Evolutionary conservation across 2,113 vertebrate species (phyloP), one percentile per base, ranked within the genome.

Genomic region (Phyllopteryx taeniolatus): DNA sequence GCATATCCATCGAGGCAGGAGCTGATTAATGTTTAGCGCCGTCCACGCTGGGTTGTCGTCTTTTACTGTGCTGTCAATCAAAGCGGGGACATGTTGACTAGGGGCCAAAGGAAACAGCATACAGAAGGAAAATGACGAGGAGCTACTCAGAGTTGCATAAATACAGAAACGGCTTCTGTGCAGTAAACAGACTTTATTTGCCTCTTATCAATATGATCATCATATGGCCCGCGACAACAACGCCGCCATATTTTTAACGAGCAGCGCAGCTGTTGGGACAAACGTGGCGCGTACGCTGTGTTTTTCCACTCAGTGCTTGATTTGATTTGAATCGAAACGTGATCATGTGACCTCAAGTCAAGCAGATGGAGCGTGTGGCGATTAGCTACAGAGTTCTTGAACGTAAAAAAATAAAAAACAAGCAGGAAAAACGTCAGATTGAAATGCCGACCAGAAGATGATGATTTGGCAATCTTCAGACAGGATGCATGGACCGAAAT

Each of bases 161-260:
- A 57, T 57, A 57, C 56, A 57, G 56, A 57, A 57, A 27, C 8
- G 56, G n/a, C n/a, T 57, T n/a, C n/a, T 57, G 56, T 57, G 56
- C 56, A 57, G 56, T 57, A 27, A 57, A 57, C 56, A 13, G 22
- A 22, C 56, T 27, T 59, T 14, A 59, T 59, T 59, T 59, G 11
- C 10, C 56, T 31, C 11, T 22, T 59, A 31, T 5, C 22, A 22
- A 3, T 27, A 31, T 22, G 22, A 13, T 13, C 10, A 27, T 31
- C 56, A 59, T 59, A 59, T 31, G 56, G 56, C 56, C 22, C 22
- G 12, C 22, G 27, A 27, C 27, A 22, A 27, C 56, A 31, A 5
- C n/a, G 56, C 22, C 12, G 22, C 22, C 56, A 5, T 22, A 27
- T 59, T 59, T 59, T 59, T 59, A 59, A 27, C 56, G 56, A 59